Percentiles rank a stretch among this genome's conserved stretches.
phyloP scores from a whole-genome alignment of 2,113 vertebrate species.

The Saguinus imperator region DNA sequence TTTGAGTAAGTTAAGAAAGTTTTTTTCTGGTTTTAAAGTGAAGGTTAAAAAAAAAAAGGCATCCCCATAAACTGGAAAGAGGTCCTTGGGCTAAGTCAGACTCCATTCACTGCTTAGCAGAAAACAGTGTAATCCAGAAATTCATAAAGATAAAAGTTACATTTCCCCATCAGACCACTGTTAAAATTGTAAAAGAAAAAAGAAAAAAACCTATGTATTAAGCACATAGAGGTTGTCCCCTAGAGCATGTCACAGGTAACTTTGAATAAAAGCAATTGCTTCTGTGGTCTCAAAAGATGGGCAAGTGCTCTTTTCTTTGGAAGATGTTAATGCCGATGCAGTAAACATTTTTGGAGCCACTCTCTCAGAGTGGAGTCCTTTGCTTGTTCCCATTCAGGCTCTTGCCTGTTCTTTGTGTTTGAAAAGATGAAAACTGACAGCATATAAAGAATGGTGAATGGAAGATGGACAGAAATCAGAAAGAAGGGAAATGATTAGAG shows the following conservation, averaged over 20 bases:
- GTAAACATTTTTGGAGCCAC: slow-evolving; percentile 43
- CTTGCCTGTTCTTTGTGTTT: slow-evolving; percentile 24
- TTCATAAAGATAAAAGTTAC: slow-evolving; percentile 45
- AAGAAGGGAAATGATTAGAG: slow-evolving; percentile 38
- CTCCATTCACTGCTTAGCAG: slow-evolving; percentile 33
- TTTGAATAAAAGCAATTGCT: not conserved
- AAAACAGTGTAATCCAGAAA: slow-evolving; percentile 54
- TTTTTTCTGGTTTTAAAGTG: slow-evolving; percentile 34
- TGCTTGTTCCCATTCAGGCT: not conserved
- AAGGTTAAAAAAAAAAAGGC: not conserved
- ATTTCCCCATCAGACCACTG: not conserved
- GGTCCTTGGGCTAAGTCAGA: slow-evolving; percentile 45
- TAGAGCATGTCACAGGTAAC: not conserved
- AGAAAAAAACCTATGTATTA: not conserved
- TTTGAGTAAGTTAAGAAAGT: slow-evolving; percentile 50
- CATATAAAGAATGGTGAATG: not conserved
- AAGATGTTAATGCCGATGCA: not conserved
- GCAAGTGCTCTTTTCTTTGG: not conserved
- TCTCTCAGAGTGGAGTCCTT: slow-evolving; percentile 27
- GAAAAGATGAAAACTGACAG: slow-evolving; percentile 38
- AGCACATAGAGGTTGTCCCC: not conserved
- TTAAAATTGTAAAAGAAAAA: slow-evolving; percentile 26
- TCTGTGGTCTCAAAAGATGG: not conserved
- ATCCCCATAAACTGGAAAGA: slow-evolving; percentile 17
- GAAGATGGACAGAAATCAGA: slow-evolving; percentile 42